Conservation (phyloP, 2,113 vertebrate species). For the Phaethon lepturus region DNA sequence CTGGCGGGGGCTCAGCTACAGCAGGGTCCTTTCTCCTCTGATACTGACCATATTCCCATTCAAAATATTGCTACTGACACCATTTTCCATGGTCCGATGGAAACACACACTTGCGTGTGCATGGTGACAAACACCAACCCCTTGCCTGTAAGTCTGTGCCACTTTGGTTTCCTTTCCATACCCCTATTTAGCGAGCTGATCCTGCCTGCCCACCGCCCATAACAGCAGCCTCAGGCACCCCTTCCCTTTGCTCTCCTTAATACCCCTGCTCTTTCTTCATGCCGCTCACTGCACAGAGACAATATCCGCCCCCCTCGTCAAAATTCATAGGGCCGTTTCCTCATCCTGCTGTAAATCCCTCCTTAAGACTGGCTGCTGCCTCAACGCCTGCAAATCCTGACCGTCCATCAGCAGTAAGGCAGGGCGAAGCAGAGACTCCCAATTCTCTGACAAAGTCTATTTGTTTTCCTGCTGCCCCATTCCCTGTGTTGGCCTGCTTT, state of each 20-base stretch:
- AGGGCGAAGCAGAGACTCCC: not conserved
- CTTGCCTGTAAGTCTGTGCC: not conserved
- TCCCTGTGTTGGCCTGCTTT: not conserved
- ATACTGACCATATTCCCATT: not conserved
- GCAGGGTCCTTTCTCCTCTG: not conserved
- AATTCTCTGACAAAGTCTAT: not conserved
- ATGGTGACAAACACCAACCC: not conserved
- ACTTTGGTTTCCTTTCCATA: not conserved
- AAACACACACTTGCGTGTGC: rapidly evolving
- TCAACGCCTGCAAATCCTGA: not conserved
- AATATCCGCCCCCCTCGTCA: not conserved
- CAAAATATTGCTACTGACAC: not conserved
- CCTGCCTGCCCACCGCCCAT: not conserved
- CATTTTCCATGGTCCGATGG: rapidly evolving
- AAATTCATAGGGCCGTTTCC: slow-evolving; percentile 24
- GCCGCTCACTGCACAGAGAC: not conserved
- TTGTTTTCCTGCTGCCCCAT: not conserved
- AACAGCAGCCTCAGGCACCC: not conserved
- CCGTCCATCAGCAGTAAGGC: not conserved
- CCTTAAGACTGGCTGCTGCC: not conserved
- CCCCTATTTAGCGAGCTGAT: not conserved
- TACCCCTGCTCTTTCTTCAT: not conserved
- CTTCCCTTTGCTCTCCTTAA: not conserved
- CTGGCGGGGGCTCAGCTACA: not conserved
- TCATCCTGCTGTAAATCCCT: slow-evolving; percentile 3